These are phyloP conservation scores for Bucorvus abyssinicus DNA, from an alignment of 2,797 vertebrate species.

Conservation along the genomic window DNA sequence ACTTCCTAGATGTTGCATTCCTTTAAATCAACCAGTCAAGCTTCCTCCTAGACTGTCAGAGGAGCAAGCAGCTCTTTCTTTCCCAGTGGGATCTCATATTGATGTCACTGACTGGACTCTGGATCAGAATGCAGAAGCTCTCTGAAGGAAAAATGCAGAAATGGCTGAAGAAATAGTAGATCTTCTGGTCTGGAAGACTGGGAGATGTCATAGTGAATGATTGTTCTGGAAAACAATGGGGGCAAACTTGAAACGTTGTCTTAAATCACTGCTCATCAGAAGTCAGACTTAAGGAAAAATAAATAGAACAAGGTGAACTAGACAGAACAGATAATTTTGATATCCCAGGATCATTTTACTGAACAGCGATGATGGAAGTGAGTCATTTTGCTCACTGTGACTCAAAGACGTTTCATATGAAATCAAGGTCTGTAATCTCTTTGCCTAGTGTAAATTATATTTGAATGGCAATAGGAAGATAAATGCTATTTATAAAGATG, in stretches of 20 bases:
- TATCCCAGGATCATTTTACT: conserved; percentile 32
- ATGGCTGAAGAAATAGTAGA: not conserved
- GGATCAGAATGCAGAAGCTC: not conserved
- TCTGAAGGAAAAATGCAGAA: not conserved
- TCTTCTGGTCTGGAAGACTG: not conserved
- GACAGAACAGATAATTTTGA: conserved; percentile 45
- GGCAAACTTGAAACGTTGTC: not conserved
- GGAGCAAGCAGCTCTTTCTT: not conserved
- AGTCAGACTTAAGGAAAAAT: conserved; percentile 12
- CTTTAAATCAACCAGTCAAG: not conserved
- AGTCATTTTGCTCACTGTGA: conserved; percentile 47
- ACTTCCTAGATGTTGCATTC: not conserved
- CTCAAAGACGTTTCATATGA: conserved; percentile 40
- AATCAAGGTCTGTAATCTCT: conserved; percentile 59
- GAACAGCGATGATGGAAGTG: conserved; percentile 37
- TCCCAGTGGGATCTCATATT: not conserved
- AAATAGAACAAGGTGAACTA: not conserved
- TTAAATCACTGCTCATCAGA: not conserved
- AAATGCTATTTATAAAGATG: conserved; percentile 62
- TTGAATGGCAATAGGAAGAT: conserved; percentile 64
- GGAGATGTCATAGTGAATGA: not conserved
- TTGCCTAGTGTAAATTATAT: conserved; percentile 54
- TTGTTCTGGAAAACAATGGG: not conserved
- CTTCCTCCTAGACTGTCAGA: not conserved
- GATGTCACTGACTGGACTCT: not conserved